Percentiles rank a stretch among this genome's conserved stretches.
These are phyloP conservation scores for Tipula confusa DNA, from an alignment of 2,888 invertebrate species.

Conservation along the genomic window DNA sequence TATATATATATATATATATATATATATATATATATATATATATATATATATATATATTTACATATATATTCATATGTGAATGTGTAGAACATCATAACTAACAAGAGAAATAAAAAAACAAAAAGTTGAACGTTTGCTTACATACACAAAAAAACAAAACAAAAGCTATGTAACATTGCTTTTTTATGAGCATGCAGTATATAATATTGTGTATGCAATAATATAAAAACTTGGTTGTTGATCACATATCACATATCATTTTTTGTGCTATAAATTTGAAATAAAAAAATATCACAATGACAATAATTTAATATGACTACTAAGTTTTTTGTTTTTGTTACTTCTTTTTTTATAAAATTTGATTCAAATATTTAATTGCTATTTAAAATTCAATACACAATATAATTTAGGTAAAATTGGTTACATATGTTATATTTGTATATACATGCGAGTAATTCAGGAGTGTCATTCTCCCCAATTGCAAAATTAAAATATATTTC, in stretches of 20 bases:
- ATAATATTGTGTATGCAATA: neutral
- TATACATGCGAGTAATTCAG: neutral
- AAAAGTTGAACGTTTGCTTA: neutral
- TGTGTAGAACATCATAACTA: neutral
- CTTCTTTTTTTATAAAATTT: neutral
- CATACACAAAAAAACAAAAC: neutral
- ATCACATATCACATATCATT: neutral
- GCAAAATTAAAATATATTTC: neutral
- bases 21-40: no score
- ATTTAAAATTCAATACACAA: neutral
- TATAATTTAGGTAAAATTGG: neutral
- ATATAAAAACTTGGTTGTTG: neutral
- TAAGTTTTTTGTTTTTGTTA: neutral
- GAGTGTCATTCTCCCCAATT: neutral
- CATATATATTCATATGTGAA: neutral
- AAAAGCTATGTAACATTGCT: neutral
- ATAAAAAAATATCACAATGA: neutral
- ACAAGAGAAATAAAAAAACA: neutral
- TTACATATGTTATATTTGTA: neutral
- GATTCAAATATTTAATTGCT: constrained; percentile 1
- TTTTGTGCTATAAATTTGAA: neutral
- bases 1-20: no score
- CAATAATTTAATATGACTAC: neutral
- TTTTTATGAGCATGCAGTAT: neutral
- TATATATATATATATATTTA: no score